Evolutionary conservation across 35 echinoderm and acorn worm species (phyloP).

Genomic region (Stichopus chloronotus): DNA sequence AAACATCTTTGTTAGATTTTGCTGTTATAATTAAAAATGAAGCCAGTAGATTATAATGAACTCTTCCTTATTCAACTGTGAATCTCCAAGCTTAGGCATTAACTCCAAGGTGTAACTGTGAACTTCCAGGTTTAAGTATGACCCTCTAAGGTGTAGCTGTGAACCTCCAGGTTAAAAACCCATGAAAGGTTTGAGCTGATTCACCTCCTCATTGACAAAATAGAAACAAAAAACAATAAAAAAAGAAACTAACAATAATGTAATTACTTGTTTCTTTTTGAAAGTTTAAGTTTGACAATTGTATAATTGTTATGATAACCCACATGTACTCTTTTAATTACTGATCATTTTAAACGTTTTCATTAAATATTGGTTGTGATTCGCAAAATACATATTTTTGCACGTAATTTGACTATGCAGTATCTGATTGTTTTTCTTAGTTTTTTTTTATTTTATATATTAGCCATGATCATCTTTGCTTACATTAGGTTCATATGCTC

Average conservation of each 20-base stretch:
- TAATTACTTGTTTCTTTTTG: not conserved
- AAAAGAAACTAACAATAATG: not conserved
- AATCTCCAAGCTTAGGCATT: too few species aligned
- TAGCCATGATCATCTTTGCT: too few species aligned
- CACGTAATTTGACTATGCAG: not conserved
- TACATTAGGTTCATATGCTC: too few species aligned
- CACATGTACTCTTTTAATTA: not conserved
- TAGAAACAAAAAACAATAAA: not conserved
- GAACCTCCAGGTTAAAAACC: too few species aligned
- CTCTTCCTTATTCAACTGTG: too few species aligned
- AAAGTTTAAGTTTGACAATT: not conserved
- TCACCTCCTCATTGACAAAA: not conserved
- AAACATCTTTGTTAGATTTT: too few species aligned
- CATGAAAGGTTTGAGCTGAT: not conserved
- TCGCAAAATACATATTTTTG: not conserved
- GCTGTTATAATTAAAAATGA: too few species aligned
- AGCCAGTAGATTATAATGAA: too few species aligned
- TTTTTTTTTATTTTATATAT: too few species aligned
- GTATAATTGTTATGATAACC: conserved; percentile 1
- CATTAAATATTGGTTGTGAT: not conserved
- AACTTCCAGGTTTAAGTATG: too few species aligned
- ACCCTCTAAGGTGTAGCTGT: too few species aligned
- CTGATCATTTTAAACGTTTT: not conserved
- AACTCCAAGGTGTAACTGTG: too few species aligned
- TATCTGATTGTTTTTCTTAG: not conserved